A percentile compares a stretch with the other conserved stretches of the same genome.
These are phyloP conservation scores for Standfussiana lucernea DNA, from an alignment of 2,888 invertebrate species.

Conservation along the genomic window DNA sequence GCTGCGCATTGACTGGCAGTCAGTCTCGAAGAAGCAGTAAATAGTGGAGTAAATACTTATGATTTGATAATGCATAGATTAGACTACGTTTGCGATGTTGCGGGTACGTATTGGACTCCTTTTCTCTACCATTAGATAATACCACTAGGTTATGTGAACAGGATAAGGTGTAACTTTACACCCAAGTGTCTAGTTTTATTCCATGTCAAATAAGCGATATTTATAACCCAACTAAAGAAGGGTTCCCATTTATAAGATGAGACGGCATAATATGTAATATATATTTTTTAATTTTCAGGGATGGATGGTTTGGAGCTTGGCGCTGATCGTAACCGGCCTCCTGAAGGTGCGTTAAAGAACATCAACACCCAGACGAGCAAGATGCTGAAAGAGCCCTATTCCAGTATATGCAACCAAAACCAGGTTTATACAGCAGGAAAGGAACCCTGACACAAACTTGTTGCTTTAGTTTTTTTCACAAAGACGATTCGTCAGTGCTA, in stretches of 20 bases:
- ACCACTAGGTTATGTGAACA: not conserved
- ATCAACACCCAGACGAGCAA: slow-evolving; percentile 40
- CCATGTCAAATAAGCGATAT: not conserved
- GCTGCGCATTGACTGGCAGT: not conserved
- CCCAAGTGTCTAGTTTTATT: not conserved
- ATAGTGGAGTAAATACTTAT: not conserved
- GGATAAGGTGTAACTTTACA: not conserved
- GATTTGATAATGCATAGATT: not conserved
- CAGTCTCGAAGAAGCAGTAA: not conserved
- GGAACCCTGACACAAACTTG: not conserved
- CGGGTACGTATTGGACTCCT: not conserved
- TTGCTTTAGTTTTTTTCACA: slow-evolving; percentile 22
- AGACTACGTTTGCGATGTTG: not conserved
- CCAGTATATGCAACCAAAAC: slow-evolving; percentile 25
- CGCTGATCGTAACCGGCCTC: not conserved
- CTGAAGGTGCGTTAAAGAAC: slow-evolving; percentile 24
- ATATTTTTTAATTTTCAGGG: slow-evolving; percentile 19
- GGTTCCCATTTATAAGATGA: not conserved
- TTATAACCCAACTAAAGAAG: not conserved
- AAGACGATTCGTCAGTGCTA: slow-evolving; percentile 17
- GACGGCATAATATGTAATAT: not conserved
- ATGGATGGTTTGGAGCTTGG: not conserved
- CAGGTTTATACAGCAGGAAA: slow-evolving; percentile 25
- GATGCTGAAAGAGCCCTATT: slow-evolving; percentile 37
- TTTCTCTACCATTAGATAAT: not conserved